These are phyloP conservation scores for Etheostoma perlongum DNA, from an alignment of 2,797 vertebrate genomes.

Conservation along the genomic window DNA sequence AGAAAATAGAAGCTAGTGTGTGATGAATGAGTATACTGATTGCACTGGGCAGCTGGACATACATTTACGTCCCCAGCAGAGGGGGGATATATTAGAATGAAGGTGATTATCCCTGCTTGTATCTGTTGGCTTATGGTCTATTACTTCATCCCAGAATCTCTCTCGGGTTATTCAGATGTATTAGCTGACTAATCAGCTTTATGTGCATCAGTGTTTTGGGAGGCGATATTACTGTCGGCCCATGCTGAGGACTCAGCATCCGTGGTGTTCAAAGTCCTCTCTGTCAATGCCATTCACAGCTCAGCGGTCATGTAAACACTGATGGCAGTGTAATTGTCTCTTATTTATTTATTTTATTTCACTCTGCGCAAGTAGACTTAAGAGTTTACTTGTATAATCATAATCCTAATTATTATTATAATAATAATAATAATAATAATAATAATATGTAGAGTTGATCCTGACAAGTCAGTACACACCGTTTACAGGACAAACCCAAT, in stretches of 20 bases:
- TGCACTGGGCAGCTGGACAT: slow-evolving; percentile 17
- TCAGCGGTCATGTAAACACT: slow-evolving; percentile 15
- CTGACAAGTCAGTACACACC: neutral
- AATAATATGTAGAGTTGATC: neutral
- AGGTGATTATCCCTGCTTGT: slow-evolving; percentile 51
- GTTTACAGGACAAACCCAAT: neutral
- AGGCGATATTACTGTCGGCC: slow-evolving; percentile 46
- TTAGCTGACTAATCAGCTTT: slow-evolving; percentile 69
- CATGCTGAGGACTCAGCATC: slow-evolving; percentile 45
- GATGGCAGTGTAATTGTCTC: slow-evolving; percentile 2
- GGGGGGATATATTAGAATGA: slow-evolving; percentile 35
- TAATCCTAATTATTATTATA: no score
- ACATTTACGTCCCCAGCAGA: slow-evolving; percentile 16
- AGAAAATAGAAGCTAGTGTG: neutral
- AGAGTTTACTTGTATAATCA: neutral
- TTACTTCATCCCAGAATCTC: slow-evolving; percentile 59
- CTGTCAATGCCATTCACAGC: slow-evolving; percentile 41
- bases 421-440: no score
- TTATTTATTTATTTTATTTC: slow-evolving; percentile 1
- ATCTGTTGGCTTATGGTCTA: slow-evolving; percentile 54
- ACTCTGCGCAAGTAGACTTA: neutral
- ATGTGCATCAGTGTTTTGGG: slow-evolving; percentile 52
- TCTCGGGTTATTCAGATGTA: slow-evolving; percentile 62
- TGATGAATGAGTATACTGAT: slow-evolving; percentile 13
- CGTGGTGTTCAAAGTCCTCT: slow-evolving; percentile 47